Conservation (phyloP, 2,797 vertebrate species). For the Loris lydekkerianus region DNA sequence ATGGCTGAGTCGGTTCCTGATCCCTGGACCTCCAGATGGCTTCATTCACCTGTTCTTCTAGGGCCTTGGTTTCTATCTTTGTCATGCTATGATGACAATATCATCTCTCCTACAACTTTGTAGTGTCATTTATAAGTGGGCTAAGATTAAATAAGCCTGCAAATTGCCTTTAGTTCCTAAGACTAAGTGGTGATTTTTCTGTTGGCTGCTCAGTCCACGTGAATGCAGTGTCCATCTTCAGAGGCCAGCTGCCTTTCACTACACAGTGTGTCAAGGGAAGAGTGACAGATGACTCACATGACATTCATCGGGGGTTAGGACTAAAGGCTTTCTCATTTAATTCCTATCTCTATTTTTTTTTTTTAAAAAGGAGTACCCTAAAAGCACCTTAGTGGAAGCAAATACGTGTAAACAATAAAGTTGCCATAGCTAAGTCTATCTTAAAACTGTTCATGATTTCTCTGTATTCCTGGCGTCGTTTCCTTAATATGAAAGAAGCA, state of each 20-base stretch:
- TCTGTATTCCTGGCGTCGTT: background rate
- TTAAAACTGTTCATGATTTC: background rate
- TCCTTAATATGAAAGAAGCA: constrained; percentile 31
- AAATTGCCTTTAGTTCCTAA: constrained; percentile 28
- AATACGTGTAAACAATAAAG: background rate
- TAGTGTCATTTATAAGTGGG: background rate
- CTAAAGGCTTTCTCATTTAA: background rate
- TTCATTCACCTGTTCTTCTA: background rate
- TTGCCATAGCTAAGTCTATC: background rate
- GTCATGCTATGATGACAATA: background rate
- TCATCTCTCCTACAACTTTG: constrained; percentile 3
- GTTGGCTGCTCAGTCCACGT: background rate
- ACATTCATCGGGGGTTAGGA: background rate
- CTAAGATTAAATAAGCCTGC: constrained; percentile 40
- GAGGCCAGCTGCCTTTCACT: background rate
- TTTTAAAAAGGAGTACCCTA: background rate
- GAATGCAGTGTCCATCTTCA: background rate
- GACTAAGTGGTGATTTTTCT: constrained; percentile 5
- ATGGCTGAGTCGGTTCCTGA: background rate
- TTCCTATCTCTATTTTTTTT: background rate
- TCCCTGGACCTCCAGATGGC: background rate
- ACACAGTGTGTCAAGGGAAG: background rate
- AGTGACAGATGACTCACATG: background rate
- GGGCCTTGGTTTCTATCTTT: background rate
- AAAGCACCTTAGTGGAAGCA: constrained; percentile 9